Percentiles rank a stretch among this genome's conserved stretches.
Conservation (phyloP, 2,888 invertebrate species). For the Andricus curvator region DNA sequence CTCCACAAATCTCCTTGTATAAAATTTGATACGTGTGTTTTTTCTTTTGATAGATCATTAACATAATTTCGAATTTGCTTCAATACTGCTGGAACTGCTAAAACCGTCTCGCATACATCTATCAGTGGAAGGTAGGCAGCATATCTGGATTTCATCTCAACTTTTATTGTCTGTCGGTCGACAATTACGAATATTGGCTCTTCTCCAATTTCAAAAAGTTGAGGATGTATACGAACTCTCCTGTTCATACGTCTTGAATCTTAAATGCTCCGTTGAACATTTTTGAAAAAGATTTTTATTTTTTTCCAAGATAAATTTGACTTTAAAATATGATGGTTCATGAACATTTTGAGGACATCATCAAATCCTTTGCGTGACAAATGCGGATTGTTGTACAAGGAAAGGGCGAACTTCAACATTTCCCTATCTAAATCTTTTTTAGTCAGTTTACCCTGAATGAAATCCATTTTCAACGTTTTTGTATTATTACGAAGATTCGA, state of each 20-base stretch:
- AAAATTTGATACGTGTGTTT: constrained; percentile 32
- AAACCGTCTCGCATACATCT: constrained; percentile 34
- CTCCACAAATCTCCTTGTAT: constrained; percentile 44
- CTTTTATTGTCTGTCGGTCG: constrained; percentile 12
- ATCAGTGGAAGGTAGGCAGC: constrained; percentile 43
- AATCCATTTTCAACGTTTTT: constrained; percentile 21
- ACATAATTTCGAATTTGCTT: constrained; percentile 42
- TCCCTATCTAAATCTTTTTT: constrained; percentile 40
- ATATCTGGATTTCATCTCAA: constrained; percentile 40
- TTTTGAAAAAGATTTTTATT: constrained; percentile 37
- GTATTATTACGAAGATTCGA: no score
- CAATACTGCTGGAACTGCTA: constrained; percentile 44
- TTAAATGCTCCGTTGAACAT: constrained; percentile 42
- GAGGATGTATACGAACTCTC: constrained; percentile 38
- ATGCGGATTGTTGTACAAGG: constrained; percentile 45
- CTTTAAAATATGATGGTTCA: constrained; percentile 22
- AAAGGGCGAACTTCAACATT: constrained; percentile 44
- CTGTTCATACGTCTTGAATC: constrained; percentile 43
- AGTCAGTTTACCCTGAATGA: not conserved
- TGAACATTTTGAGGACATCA: constrained; percentile 32
- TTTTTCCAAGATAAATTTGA: constrained; percentile 42
- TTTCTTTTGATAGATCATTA: constrained; percentile 34
- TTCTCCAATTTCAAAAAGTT: constrained; percentile 44
- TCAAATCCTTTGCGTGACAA: constrained; percentile 47
- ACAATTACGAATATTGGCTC: constrained; percentile 18